Evolutionary conservation across 2,888 invertebrate species (phyloP).

Genomic region (Myopa tessellatipennis): DNA sequence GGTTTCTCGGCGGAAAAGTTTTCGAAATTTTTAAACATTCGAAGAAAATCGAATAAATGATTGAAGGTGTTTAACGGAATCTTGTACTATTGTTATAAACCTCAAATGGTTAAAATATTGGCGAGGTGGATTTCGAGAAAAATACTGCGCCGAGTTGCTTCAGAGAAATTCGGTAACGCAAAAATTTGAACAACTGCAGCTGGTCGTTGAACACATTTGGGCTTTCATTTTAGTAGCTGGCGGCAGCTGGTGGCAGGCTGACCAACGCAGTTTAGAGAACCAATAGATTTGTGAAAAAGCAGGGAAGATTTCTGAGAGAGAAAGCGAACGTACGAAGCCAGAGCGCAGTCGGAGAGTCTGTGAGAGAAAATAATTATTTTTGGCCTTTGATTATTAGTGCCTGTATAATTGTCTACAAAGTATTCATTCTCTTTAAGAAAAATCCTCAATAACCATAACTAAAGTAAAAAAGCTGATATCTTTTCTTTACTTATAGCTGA

Average conservation of each 20-base stretch:
- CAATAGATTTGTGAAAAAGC: background rate
- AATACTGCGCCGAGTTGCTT: no score
- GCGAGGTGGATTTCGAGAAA: no score
- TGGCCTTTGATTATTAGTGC: no score
- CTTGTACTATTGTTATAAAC: no score
- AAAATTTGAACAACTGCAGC: constrained; percentile 15
- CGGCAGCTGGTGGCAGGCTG: background rate
- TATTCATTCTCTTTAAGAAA: background rate
- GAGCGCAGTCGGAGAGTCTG: no score
- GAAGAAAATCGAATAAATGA: no score
- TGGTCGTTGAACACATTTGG: constrained; percentile 14
- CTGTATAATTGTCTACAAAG: background rate
- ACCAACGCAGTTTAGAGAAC: background rate
- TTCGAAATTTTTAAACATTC: no score
- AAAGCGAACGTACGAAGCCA: background rate
- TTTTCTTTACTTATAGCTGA: constrained; percentile 72
- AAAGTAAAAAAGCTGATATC: constrained; percentile 1
- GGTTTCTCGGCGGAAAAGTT: no score
- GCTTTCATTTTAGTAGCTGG: constrained; percentile 18
- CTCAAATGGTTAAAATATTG: no score
- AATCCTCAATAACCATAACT: background rate
- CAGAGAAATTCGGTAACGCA: background rate
- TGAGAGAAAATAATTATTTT: no score
- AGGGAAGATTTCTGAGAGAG: background rate
- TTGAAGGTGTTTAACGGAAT: no score